Evolutionary conservation across 2,888 invertebrate species (phyloP), one percentile per base, ranked within the genome.

Genomic region (Anaspis maculata): DNA sequence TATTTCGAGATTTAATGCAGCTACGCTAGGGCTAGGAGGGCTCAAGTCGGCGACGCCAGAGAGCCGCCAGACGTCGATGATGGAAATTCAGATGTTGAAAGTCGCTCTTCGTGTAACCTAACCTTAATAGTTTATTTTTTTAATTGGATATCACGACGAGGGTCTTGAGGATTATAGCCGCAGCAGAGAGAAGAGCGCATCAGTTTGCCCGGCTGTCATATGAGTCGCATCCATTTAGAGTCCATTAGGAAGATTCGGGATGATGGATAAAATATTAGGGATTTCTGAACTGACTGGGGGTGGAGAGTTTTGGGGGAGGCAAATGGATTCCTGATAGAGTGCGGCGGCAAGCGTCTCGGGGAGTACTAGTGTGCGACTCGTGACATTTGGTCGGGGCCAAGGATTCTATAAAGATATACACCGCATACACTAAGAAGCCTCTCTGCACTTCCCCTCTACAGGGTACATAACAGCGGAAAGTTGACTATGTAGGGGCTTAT

Each of bases 211-310:
- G n/a, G 52, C 50, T 57, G 60, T 59, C 60, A 59, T 56, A 56
- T 48, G 56, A 58, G 53, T 54, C 51, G 51, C 46, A 52, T 57
- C 57, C 59, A 59, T 61, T 62, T 59, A 57, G 57, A 56, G 56
- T 62, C 62, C 62, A 62, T 62, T 61, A 62, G 59, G 52, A 54
- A 54, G 56, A 61, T 58, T 58, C 54, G 43, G 49, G 46, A 53
- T 49, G 51, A 51, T 50, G 54, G 51, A 54, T 52, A 52, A 54
- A 54, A 56, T 58, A 56, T 58, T 57, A 54, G 51, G 54, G 54
- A 52, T 50, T 54, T 52, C 37, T 43, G 42, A 41, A 34, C n/a
- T n/a, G n/a, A n/a, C n/a, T n/a, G n/a, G n/a, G 35, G 34, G 41
- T 42, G 39, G 38, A 30, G 29, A 41, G 38, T 32, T 40, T 47